phyloP scores from a whole-genome alignment of 2,888 invertebrate species.

The Boloria selene region DNA sequence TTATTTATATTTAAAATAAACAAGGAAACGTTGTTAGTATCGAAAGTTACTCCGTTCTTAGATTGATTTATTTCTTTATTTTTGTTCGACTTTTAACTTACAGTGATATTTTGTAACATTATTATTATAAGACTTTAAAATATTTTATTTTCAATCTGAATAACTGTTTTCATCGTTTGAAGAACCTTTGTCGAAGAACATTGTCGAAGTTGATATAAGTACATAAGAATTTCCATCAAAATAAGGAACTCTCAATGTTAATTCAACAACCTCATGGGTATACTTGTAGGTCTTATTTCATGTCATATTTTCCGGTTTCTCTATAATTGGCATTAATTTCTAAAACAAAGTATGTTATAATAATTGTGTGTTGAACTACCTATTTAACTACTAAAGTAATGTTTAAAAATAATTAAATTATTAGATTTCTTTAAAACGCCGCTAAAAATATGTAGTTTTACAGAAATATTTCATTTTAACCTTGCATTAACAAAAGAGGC shows the following conservation, averaged over 20 bases:
- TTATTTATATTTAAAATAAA: constrained; percentile 60
- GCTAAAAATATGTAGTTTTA: constrained; percentile 4
- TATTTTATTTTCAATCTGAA: too few species aligned
- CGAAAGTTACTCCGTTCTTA: constrained; percentile 8
- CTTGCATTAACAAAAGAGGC: constrained; percentile 49
- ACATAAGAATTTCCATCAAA: neutral
- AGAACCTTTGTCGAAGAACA: too few species aligned
- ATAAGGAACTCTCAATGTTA: neutral
- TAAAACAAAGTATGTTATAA: neutral
- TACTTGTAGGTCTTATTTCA: neutral
- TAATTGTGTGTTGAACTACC: too few species aligned
- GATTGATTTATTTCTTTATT: constrained; percentile 7
- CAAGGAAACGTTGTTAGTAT: constrained; percentile 39
- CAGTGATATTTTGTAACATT: too few species aligned
- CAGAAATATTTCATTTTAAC: constrained; percentile 36
- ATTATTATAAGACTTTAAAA: too few species aligned
- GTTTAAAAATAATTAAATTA: neutral
- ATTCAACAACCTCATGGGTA: neutral
- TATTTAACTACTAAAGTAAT: too few species aligned
- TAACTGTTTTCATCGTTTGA: too few species aligned
- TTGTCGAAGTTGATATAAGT: neutral
- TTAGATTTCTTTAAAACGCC: neutral
- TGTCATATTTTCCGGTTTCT: neutral
- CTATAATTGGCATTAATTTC: neutral
- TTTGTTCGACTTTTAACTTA: too few species aligned